Evolutionary conservation across 2,888 invertebrate species (phyloP), one percentile per base, ranked within the genome.

Genomic region (Eupeodes latifasciatus): DNA sequence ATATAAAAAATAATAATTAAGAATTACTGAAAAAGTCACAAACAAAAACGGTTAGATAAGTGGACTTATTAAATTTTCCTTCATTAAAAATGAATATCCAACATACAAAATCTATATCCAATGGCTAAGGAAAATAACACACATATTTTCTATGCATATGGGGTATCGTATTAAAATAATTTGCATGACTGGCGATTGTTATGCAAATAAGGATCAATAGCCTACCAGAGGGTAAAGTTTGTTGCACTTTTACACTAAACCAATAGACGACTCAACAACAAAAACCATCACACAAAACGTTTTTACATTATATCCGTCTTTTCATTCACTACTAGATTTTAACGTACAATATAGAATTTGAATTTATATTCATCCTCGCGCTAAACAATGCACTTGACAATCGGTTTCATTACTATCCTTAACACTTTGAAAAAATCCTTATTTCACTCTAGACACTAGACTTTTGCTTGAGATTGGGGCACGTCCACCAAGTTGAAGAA

Each of bases 181-280:
- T 85, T 81, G 81, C 88, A 88, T 88, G 88, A 81, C 85, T 78
- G 81, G 88, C 81, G 61, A 84, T 85, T 85, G 64, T 81, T 78
- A 85, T 85, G 88, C 88, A 88, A 88, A 88, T 88, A 81, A 88
- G 88, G 88, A 88, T 88, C 88, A 88, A 88, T 88, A 88, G 81
- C 88, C 88, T 81, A 40, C 47, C 47, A 49, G 57, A 6, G 40
- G n/a, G 81, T 59, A 88, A 88, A 88, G 88, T 88, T 88, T 88
- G 85, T 88, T 88, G 88, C 88, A 88, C 88, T 85, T 77, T 81
- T 84, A 69, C 67, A 76, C 61, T 69, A 34, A 64, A 76, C 78
- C 36, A 64, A 3, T 40, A 40, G 40, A 61, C 36, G 67, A 71
- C 19, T 34, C 27, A 57, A 59, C 55, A 49, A 78, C 34, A 57